These are phyloP conservation scores for Euplexia lucipara DNA, from an alignment of 2,888 invertebrate species.

Conservation along the genomic window DNA sequence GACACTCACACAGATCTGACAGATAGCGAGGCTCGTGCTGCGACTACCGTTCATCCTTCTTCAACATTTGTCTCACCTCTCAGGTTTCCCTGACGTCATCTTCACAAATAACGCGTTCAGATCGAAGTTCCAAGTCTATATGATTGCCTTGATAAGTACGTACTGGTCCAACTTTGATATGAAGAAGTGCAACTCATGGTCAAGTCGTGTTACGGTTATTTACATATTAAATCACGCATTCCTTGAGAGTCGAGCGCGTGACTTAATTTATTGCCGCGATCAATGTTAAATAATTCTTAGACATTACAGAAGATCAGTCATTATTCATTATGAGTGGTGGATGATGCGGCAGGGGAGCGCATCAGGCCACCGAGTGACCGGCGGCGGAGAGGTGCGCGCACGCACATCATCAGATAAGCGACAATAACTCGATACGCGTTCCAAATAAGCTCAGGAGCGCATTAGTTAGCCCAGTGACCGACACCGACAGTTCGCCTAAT, in stretches of 20 bases:
- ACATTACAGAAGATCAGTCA: conserved; percentile 81
- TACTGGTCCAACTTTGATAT: conserved; percentile 63
- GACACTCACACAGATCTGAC: conserved; percentile 79
- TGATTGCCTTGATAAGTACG: conserved; percentile 58
- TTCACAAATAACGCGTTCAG: conserved; percentile 42
- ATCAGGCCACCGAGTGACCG: conserved; percentile 40
- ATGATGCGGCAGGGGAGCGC: conserved; percentile 44
- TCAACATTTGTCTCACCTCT: conserved; percentile 61
- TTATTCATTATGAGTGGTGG: conserved; percentile 75
- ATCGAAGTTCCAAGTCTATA: conserved; percentile 15
- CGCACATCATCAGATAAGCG: conserved; percentile 87
- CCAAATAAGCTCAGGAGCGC: conserved; percentile 84
- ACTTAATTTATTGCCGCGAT: conserved; percentile 86
- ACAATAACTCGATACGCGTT: conserved; percentile 87
- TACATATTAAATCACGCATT: conserved; percentile 83
- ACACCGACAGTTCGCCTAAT: conserved; percentile 87
- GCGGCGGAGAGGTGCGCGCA: conserved; percentile 60
- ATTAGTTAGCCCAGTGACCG: conserved; percentile 85
- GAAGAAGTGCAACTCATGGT: conserved; percentile 78
- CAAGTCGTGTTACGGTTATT: conserved; percentile 77
- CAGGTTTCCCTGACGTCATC: conserved; percentile 62
- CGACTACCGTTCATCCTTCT: conserved; percentile 79
- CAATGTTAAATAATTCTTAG: conserved; percentile 84
- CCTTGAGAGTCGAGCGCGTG: conserved; percentile 82
- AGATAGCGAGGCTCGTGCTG: conserved; percentile 81